Conservation (phyloP, 2,113 vertebrate species). For the Chauna torquata region DNA sequence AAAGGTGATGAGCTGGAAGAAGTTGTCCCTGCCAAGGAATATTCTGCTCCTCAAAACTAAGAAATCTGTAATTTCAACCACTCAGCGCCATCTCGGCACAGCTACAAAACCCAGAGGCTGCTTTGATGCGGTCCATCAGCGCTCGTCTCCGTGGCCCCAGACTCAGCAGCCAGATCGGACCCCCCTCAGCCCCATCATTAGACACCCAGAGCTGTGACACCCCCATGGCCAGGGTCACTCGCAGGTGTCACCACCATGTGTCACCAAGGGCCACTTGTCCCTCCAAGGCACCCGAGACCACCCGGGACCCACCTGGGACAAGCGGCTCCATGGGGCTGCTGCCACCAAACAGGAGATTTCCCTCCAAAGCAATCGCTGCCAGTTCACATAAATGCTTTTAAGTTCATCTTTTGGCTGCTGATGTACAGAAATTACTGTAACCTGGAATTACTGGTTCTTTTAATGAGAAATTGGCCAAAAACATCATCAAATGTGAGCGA, state of each 20-base stretch:
- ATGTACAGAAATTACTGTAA: not conserved
- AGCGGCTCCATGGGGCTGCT: not conserved
- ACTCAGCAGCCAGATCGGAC: not conserved
- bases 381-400: not conserved
- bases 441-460: not conserved
- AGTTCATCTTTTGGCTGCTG: not conserved
- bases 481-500: not conserved
- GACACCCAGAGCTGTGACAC: not conserved
- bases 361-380: not conserved
- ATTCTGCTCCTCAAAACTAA: not conserved
- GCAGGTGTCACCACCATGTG: not conserved
- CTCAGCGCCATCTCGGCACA: not conserved
- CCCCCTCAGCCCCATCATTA: too few species aligned
- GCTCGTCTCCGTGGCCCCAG: not conserved
- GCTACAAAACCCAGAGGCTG: not conserved
- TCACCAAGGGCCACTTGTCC: not conserved
- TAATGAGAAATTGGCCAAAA: not conserved
- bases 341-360: not conserved
- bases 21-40: not conserved
- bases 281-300: not conserved
- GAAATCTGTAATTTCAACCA: rapidly evolving
- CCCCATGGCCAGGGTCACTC: too few species aligned
- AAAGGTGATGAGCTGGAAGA: not conserved
- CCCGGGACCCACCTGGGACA: not conserved
- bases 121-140: not conserved